Evolutionary conservation across 2,888 invertebrate species (phyloP).

Genomic region (Ypsolopha scabrella): DNA sequence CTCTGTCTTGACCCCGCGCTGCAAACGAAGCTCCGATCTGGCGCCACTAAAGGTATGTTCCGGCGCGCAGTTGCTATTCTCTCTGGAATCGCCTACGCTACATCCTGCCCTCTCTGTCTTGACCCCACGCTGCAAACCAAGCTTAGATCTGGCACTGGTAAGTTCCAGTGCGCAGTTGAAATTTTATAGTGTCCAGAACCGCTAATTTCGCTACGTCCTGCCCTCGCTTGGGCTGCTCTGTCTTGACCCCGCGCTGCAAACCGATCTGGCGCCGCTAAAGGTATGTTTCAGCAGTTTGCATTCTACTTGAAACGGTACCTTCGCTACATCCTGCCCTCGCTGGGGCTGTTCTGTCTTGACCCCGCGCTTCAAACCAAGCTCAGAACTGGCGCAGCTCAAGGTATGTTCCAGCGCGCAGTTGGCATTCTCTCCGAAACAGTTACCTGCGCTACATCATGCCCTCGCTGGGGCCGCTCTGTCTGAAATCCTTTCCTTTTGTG

Average conservation of each 20-base stretch:
- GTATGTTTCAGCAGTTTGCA: constrained; percentile 42
- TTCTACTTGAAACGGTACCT: constrained; percentile 56
- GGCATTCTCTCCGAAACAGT: constrained; percentile 61
- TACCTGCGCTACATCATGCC: constrained; percentile 56
- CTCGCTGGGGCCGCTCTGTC: constrained; percentile 22
- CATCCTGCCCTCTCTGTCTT: constrained; percentile 33
- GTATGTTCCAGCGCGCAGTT: constrained; percentile 20
- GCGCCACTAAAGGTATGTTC: constrained; percentile 22
- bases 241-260: constrained; percentile 11
- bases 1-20: constrained; percentile 14
- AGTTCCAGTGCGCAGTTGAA: constrained; percentile 29
- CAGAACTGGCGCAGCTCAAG: constrained; percentile 27
- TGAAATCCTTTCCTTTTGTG: too few relatives aligned
- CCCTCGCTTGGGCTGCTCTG: constrained; percentile 29
- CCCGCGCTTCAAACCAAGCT: constrained; percentile 17
- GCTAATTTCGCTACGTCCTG: constrained; percentile 54
- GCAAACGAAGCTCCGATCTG: constrained; percentile 26
- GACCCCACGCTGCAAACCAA: constrained; percentile 14
- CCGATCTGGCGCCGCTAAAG: constrained; percentile 27
- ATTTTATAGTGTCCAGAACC: constrained; percentile 56
- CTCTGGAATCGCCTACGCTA: constrained; percentile 56
- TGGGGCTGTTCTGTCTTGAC: constrained; percentile 19
- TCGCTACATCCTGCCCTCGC: constrained; percentile 45
- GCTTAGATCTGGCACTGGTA: constrained; percentile 30
- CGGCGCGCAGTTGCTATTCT: constrained; percentile 41